Conservation (phyloP, 2,113 vertebrate species). For the Meles meles region DNA sequence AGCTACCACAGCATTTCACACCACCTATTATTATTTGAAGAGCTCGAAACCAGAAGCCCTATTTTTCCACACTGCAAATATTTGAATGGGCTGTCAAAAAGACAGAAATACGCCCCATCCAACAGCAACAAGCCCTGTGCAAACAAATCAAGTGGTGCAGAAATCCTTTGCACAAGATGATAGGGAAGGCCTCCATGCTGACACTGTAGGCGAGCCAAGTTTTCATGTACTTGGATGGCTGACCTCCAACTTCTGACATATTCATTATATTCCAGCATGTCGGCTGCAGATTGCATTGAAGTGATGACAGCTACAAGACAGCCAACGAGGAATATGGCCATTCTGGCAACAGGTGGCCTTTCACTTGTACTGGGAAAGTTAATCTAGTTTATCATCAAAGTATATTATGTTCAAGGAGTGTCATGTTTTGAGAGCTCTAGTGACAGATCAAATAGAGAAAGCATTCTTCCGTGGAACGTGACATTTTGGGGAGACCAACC, state of each 20-base stretch:
- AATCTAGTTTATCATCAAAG: slow-evolving; percentile 91
- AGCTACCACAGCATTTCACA: slow-evolving; percentile 78
- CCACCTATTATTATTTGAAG: slow-evolving; percentile 76
- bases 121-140: slow-evolving; percentile 89
- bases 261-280: slow-evolving; percentile 91
- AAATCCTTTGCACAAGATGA: slow-evolving; percentile 88
- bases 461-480: slow-evolving; percentile 81
- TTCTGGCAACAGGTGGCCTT: slow-evolving; percentile 91
- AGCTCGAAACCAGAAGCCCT: slow-evolving; percentile 82
- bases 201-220: slow-evolving; percentile 87
- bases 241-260: slow-evolving; percentile 92
- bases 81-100: slow-evolving; percentile 90
- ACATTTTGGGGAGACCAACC: slow-evolving; percentile 79
- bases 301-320: slow-evolving; percentile 91
- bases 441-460: slow-evolving; percentile 86
- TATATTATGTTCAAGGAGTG: slow-evolving; percentile 86
- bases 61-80: slow-evolving; percentile 84
- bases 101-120: slow-evolving; percentile 84
- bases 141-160: slow-evolving; percentile 91
- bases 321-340: slow-evolving; percentile 87
- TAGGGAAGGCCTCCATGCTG: slow-evolving; percentile 84
- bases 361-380: slow-evolving; percentile 87
- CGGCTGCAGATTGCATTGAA: slow-evolving; percentile 86
- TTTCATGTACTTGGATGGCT: slow-evolving; percentile 91
- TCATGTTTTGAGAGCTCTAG: slow-evolving; percentile 84